Evolutionary conservation across 37 sponge, comb jelly and placozoan genomes (phyloP).

Genomic region (Eunapius fragilis): DNA sequence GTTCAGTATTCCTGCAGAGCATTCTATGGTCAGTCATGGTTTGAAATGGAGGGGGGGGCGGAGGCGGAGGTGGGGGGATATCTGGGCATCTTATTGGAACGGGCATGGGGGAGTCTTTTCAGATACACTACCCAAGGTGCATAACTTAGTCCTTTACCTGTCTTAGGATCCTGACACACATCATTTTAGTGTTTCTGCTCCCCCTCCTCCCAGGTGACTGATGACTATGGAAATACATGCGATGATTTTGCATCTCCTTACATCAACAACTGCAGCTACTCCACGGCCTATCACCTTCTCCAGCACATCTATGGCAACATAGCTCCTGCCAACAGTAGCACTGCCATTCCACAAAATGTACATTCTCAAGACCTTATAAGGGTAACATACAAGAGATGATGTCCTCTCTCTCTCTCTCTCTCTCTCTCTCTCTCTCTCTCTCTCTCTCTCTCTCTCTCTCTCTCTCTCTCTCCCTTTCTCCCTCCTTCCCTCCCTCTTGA

Average conservation of each 20-base stretch:
- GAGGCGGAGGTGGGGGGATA: not conserved
- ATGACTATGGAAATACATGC: constrained; percentile 70
- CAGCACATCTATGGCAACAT: constrained; percentile 78
- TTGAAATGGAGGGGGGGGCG: not conserved
- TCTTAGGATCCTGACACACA: too few species aligned
- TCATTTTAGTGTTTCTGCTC: not conserved
- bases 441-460: too few species aligned
- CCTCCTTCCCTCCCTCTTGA: too few species aligned
- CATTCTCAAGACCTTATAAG: not conserved
- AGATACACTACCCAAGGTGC: too few species aligned
- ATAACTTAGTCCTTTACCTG: too few species aligned
- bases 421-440: too few species aligned
- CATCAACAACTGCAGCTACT: constrained; percentile 79
- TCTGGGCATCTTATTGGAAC: not conserved
- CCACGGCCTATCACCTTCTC: constrained; percentile 59
- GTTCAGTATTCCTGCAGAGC: constrained; percentile 66
- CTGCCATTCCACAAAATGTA: constrained; percentile 51
- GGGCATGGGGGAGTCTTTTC: not conserved
- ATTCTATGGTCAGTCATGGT: constrained; percentile 34
- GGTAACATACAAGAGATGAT: not conserved
- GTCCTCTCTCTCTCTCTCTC: too few species aligned
- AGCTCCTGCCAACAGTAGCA: constrained; percentile 30
- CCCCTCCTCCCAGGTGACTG: constrained; percentile 47
- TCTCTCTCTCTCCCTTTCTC: too few species aligned
- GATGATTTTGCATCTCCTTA: constrained; percentile 46